Percentiles rank a stretch among this genome's conserved stretches.
Conservation (phyloP, 2,888 invertebrate species). For the Ennomos fuscantarius region DNA sequence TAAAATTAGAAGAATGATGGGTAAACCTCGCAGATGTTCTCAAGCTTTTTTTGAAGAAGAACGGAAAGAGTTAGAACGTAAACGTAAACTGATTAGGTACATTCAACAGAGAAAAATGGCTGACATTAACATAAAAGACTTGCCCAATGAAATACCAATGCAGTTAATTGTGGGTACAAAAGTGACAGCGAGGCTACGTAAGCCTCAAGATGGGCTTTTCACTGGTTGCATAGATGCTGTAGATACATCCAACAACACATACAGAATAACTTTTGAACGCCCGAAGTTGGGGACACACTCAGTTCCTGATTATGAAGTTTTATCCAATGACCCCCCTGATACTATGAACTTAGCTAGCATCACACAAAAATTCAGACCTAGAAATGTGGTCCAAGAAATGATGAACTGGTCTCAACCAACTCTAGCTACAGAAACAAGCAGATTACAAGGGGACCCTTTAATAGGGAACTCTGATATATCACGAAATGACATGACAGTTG, state of each 20-base stretch:
- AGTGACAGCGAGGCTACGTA: slow-evolving; percentile 94
- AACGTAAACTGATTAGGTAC: slow-evolving; percentile 95
- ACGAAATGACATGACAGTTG: slow-evolving; percentile 84
- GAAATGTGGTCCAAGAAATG: slow-evolving; percentile 86
- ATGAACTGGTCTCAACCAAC: slow-evolving; percentile 73
- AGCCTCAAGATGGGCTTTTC: slow-evolving; percentile 98
- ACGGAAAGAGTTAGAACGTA: slow-evolving; percentile 94
- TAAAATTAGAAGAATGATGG: slow-evolving; percentile 97
- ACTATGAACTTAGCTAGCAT: slow-evolving; percentile 94
- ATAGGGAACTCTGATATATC: slow-evolving; percentile 83
- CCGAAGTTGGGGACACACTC: slow-evolving; percentile 97
- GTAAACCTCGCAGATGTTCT: slow-evolving; percentile 97
- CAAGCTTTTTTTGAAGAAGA: slow-evolving; percentile 98
- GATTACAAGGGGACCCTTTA: slow-evolving; percentile 88
- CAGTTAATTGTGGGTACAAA: slow-evolving; percentile 98
- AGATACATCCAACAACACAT: slow-evolving; percentile 97
- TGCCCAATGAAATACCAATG: slow-evolving; percentile 97
- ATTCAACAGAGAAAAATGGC: slow-evolving; percentile 96
- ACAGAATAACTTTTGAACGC: slow-evolving; percentile 97
- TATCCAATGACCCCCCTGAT: slow-evolving; percentile 96
- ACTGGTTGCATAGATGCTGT: slow-evolving; percentile 97
- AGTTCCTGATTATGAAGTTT: slow-evolving; percentile 98
- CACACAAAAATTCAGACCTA: slow-evolving; percentile 91
- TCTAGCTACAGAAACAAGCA: slow-evolving; percentile 55
- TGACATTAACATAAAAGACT: slow-evolving; percentile 92